Conservation (phyloP, 2,113 vertebrate species). For the Chrysemys picta region DNA sequence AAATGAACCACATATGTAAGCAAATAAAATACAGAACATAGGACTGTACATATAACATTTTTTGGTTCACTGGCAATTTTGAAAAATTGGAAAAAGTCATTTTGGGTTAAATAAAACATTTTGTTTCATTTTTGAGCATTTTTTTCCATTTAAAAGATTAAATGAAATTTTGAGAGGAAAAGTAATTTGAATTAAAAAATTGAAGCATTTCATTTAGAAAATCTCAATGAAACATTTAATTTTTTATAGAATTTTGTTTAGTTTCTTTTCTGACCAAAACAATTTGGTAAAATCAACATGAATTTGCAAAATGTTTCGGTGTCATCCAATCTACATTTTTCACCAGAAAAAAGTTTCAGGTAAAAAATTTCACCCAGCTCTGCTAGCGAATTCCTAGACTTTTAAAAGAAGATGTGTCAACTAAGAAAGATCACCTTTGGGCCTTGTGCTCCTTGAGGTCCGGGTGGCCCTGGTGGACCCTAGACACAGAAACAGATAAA, state of each 20-base stretch:
- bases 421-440: constrained; percentile 85
- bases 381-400: background rate
- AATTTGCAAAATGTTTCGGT: background rate
- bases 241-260: background rate
- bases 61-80: background rate
- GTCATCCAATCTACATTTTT: background rate
- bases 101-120: background rate
- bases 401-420: background rate
- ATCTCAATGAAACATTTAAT: background rate
- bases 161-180: background rate
- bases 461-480: constrained; percentile 91
- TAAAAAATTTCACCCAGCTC: background rate
- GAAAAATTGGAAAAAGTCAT: background rate
- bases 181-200: background rate
- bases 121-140: background rate
- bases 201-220: background rate
- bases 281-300: background rate
- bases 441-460: constrained; percentile 88
- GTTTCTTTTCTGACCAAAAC: background rate
- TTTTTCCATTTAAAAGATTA: background rate
- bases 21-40: background rate
- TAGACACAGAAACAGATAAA: constrained; percentile 78
- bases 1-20: background rate
- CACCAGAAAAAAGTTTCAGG: background rate
- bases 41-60: background rate